Evolutionary conservation across 2,888 invertebrate species (phyloP).

Genomic region (Lamellibrachia satsuma): DNA sequence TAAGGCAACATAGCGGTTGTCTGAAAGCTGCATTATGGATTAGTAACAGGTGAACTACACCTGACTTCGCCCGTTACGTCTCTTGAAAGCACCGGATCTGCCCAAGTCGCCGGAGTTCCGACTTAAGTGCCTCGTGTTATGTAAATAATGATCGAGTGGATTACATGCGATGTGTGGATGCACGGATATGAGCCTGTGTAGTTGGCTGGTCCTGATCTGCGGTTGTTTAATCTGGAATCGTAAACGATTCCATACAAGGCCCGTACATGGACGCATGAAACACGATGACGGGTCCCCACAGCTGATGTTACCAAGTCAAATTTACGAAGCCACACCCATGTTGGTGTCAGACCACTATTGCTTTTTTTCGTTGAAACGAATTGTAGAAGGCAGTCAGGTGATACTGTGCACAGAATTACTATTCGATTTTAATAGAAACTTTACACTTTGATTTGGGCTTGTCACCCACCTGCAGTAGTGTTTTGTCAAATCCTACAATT

Average conservation of each 20-base stretch:
- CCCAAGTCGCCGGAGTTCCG: neutral
- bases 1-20: neutral
- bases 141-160: neutral
- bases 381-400: no score
- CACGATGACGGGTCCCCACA: neutral
- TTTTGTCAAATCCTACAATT: no score
- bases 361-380: neutral
- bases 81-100: neutral
- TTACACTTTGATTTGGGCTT: no score
- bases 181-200: neutral
- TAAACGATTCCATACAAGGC: neutral
- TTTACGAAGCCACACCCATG: neutral
- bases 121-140: neutral
- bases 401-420: no score
- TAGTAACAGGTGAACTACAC: neutral
- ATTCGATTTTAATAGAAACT: no score
- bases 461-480: no score
- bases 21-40: conserved; percentile 12
- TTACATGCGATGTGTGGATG: neutral
- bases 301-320: neutral
- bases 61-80: neutral
- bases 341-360: neutral
- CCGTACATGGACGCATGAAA: neutral
- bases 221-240: neutral
- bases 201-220: neutral